Base-by-base conservation (phyloP, 2,797 vertebrate species). In the Aldrovandia affinis region DNA sequence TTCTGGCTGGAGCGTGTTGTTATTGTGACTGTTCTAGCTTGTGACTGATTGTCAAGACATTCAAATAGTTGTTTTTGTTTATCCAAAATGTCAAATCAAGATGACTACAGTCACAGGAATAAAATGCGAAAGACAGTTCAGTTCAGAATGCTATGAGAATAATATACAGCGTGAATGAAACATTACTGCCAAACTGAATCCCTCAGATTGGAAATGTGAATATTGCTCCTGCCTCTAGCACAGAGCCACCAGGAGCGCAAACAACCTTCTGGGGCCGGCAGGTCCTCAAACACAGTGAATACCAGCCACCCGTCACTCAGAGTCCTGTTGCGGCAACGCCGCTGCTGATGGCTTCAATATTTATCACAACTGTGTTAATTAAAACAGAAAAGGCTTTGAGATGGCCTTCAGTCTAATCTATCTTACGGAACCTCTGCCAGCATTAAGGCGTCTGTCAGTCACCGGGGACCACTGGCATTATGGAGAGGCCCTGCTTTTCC, bases 291-390 rank as follows among this genome's bases (percentile, higher is more conserved):
- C 6, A 33, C 63, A 28, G 63, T 12, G 14, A 68, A 68, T n/a
- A 9, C 9, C 63, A 33, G 25, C 0, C 1, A 18, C 25, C 1
- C 63, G 12, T 12, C 59, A 4, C 85, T 86, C 80, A 85, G 89
- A 92, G 86, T 92, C 92, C 92, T 90, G 88, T 86, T 93, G 92
- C 91, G 90, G 90, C 90, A 94, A 89, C 91, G 94, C 93, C 94
- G 92, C 57, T 93, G 92, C 92, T 88, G 94, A 91, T 89, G 92
- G 90, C 93, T 94, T 94, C 92, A 94, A 94, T 93, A 95, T 95
- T 93, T 96, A 94, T 96, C 93, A 94, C 94, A 94, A 90, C 90
- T 93, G 91, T 94, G 88, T 93, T 96, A 96, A 96, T 97, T 95
- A 94, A 93, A 95, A 94, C 91, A 93, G 95, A 92, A 90, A 91